Base-by-base conservation (phyloP, 2,888 invertebrate genomes). In the Coremacera marginata region DNA sequence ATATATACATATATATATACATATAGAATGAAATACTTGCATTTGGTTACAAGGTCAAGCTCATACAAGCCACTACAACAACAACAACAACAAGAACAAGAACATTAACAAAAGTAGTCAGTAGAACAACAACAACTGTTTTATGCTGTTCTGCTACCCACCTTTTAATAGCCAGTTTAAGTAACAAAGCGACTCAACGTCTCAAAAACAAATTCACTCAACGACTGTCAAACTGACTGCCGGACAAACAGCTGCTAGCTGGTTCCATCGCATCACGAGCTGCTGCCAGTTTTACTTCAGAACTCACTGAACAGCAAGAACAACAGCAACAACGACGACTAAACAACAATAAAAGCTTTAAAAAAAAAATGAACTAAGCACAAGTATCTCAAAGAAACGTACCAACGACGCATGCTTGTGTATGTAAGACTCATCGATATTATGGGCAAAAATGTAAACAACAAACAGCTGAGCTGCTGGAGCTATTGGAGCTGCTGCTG, bases 41-140 rank as follows among this genome's bases (percentile, higher is more conserved):
- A 79, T 81, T 80, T 75, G 76, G 75, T 78, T 79, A 80, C 80
- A 81, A 81, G 81, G 81, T 81, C 81, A 81, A 80, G 81, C 78
- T 75, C 80, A 81, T 75, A 78, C 77, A 80, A 78, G 78, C 75
- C 74, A 78, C 22, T 25, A 70, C 16, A 14, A 70, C 44, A 68
- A 68, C 68, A 68, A 49, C 68, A 27, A 14, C n/a, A 65, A 14
- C 5, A 16, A 27, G 27, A 22, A 51, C 11, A 63, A 37, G 34
- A 37, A 65, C 65, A 65, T 9, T 37, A 67, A 31, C 7, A 49
- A 67, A 37, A 16, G 27, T 14, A 44, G 44, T 44, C 14, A 44
- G 44, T 44, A 44, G 44, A 44, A 44, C 44, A 44, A 44, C 14
- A 44, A 44, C 44, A 44, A 44, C 44, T 44, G 44, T 11, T 44